Evolutionary conservation across 1,140 invertebrate species (phyloP), one percentile per base, ranked within the genome.

Genomic region (Holotrichia oblita): DNA sequence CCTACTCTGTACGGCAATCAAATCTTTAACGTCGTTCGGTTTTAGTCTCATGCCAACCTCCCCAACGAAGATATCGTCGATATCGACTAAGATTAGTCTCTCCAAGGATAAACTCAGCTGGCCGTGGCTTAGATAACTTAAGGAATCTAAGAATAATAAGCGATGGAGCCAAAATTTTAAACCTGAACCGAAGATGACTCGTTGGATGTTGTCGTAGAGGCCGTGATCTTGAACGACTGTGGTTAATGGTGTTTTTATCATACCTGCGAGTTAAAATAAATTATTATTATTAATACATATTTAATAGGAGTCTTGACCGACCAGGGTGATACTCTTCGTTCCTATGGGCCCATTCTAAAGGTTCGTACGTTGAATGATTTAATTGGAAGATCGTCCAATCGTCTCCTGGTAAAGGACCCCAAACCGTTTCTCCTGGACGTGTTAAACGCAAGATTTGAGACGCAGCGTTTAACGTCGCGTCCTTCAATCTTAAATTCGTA

Each of bases 1-100:
- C 73, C 94, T 90, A 79, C 93, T 89, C 86, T 99, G 98, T 2
- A 96, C 94, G 6, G 93, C 91, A 61, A 99, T 88, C 79, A 99
- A 87, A 0, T 96, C 96, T 87, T 96, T 90, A 12, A 93, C 93
- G 85, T 94, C 93, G 81, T 94, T 93, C 61, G 92, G 92, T 79
- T 90, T 91, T 40, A 94, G 84, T 27, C 93, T 87, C 2, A 93
- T 94, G 78, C 93, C 89, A 85, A 89, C 93, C 85, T 97, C 95
- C 0, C 98, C 98, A 40, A 99, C 98, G 89, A 99, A 99, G 83
- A 99, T 98, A 86, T 99, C 99, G 89, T 99, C 98, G 75, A 99
- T 95, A 87, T 99, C 99, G 40, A 99, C 95, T 3, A 99, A 92
- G 79, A 99, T 93, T 90, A 95, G 96, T 42, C 98, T 90, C 80